Base-by-base conservation (phyloP, 2,113 vertebrate genomes). In the Ceyx margarethae region DNA sequence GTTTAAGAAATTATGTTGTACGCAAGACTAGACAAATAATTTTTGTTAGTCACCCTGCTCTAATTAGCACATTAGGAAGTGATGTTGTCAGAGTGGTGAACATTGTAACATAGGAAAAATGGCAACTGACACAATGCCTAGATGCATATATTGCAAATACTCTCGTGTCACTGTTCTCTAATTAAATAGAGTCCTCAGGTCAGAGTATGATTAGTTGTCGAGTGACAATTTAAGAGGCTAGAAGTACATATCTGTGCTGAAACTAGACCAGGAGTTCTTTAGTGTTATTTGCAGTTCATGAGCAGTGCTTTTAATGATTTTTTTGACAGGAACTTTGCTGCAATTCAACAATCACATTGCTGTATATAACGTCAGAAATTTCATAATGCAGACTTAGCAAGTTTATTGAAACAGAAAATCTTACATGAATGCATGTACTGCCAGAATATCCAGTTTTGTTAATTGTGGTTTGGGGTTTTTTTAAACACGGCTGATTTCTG, bases 41-140 rank as follows among this genome's bases (percentile, higher is more conserved):
- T 83, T 89, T 80, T 89, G 69, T 75, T 89, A 75, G 53, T 90
- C 46, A 29, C 31, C 69, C 45, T 46, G 29, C 72, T 78, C 89
- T 91, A 89, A 94, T 92, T 91, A 88, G 66, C 40, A 42, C 67
- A 67, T 85, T 84, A 94, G 33, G 64, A 94, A 89, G 72, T 79
- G 81, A 80, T 92, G 73, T 87, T 97, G 94, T 96, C 95, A 91
- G 78, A 73, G 20, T n/a, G 65, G 91, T 84, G 84, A 90, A 93
- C 21, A 31, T 25, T 46, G 21, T 31, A 93, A 65, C 5, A 2
- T 9, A 48, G 86, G 28, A 66, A 74, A 87, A 95, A 96, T 93
- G 54, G 58, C 57, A 90, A 54, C 87, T 97, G 96, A 97, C 95
- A 96, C 33, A 64, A 60, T 96, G 95, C 87, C 95, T 96, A 72